Conservation (phyloP, 2,113 vertebrate species). For the Dicerorhinus sumatrensis region DNA sequence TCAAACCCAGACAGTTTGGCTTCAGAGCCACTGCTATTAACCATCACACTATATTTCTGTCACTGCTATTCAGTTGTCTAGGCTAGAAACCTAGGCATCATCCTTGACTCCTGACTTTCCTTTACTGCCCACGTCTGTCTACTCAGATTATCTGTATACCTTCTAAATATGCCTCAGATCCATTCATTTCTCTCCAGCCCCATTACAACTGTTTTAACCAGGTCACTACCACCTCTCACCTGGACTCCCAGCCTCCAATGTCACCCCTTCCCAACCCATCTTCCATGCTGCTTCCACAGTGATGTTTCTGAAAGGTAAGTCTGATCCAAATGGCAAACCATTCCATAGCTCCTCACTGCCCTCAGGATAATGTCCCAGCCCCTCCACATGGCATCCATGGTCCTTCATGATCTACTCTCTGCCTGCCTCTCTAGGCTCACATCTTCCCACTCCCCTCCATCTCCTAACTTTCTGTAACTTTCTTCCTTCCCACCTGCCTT, state of each 20-base stretch:
- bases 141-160: neutral
- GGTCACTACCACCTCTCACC: neutral
- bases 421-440: neutral
- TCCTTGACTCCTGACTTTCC: neutral
- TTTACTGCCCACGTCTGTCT: neutral
- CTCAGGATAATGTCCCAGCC: neutral
- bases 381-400: neutral
- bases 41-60: neutral
- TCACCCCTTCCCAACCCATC: neutral
- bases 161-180: constrained; percentile 41
- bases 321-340: constrained; percentile 28
- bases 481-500: constrained; percentile 12
- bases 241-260: neutral
- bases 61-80: neutral
- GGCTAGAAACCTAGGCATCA: neutral
- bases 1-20: neutral
- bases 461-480: constrained; percentile 6
- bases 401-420: constrained; percentile 17
- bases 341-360: neutral
- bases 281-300: neutral
- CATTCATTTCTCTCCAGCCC: constrained; percentile 2
- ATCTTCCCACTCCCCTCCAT: neutral
- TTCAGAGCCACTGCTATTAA: constrained; percentile 42
- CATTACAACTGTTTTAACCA: neutral
- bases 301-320: constrained; percentile 37